Evolutionary conservation across 2,888 invertebrate species (phyloP).

Genomic region (Selenia dentaria): DNA sequence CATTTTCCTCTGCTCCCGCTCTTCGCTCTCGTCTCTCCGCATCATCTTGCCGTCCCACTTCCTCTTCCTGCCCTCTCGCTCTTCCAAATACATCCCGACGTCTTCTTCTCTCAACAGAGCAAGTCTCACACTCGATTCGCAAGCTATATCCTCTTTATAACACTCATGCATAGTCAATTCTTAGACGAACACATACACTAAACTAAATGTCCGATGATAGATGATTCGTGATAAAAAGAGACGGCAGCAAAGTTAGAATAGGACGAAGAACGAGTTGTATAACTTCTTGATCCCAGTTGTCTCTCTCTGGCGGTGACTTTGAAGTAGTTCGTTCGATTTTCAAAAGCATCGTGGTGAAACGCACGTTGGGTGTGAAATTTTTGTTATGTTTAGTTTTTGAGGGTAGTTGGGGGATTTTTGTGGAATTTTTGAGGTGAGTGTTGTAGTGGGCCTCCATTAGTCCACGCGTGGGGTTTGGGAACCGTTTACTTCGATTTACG

Average conservation of each 20-base stretch:
- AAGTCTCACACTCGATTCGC: conserved; percentile 71
- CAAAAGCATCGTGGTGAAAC: conserved; percentile 81
- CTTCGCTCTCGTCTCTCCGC: conserved; percentile 65
- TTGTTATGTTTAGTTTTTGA: conserved; percentile 3
- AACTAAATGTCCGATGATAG: conserved; percentile 36
- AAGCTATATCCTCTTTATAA: conserved; percentile 65
- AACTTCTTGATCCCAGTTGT: conserved; percentile 94
- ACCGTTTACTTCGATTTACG: conserved; percentile 45
- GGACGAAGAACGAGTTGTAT: conserved; percentile 94
- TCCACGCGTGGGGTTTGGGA: conserved; percentile 48
- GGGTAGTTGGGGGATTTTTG: conserved; percentile 1
- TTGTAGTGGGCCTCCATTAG: conserved; percentile 29
- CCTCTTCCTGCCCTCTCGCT: conserved; percentile 70
- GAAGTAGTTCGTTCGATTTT: conserved; percentile 90
- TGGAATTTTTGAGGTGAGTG: conserved; percentile 4
- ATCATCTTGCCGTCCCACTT: conserved; percentile 75
- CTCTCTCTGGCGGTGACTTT: conserved; percentile 93
- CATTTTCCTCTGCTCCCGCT: conserved; percentile 69
- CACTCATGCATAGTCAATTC: conserved; percentile 64
- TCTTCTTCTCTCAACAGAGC: conserved; percentile 66
- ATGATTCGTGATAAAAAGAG: conserved; percentile 14
- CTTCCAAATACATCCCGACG: conserved; percentile 73
- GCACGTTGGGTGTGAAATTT: neutral
- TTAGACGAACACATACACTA: conserved; percentile 11
- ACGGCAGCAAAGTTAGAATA: conserved; percentile 86